Evolutionary conservation across 2,113 vertebrate species (phyloP).

Genomic region (Hyperoodon ampullatus): DNA sequence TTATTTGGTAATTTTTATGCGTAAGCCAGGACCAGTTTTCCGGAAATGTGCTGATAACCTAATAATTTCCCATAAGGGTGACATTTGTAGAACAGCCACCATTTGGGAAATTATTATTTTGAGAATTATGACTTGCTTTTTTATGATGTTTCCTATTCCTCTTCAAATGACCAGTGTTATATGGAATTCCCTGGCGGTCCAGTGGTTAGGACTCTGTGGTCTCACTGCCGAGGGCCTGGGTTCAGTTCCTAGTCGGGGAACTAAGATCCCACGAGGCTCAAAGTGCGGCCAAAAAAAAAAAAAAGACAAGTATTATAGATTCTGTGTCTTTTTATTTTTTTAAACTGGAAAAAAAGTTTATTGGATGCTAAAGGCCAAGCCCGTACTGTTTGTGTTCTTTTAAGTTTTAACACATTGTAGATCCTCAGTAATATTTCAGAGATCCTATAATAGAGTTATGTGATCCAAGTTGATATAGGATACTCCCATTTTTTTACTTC

Average conservation of each 20-base stretch:
- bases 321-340: conserved; percentile 8
- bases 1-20: conserved; percentile 10
- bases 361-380: background rate
- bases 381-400: background rate
- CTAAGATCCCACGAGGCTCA: background rate
- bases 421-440: conserved; percentile 2
- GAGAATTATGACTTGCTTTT: background rate
- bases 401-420: background rate
- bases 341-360: background rate
- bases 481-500: conserved; percentile 28
- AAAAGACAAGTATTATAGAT: background rate
- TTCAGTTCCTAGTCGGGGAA: background rate
- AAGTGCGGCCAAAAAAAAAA: background rate
- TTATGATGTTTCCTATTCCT: background rate
- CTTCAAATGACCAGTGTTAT: background rate
- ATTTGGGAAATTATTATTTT: background rate
- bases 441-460: background rate
- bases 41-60: background rate
- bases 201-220: background rate
- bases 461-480: background rate
- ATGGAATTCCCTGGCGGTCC: background rate
- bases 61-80: conserved; percentile 17
- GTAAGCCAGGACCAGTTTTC: background rate
- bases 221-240: background rate
- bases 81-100: background rate